Percentiles rank a stretch among this genome's conserved stretches.
These are phyloP conservation scores for Acipenser ruthenus DNA, from an alignment of 2,797 vertebrate species.

Conservation along the genomic window DNA sequence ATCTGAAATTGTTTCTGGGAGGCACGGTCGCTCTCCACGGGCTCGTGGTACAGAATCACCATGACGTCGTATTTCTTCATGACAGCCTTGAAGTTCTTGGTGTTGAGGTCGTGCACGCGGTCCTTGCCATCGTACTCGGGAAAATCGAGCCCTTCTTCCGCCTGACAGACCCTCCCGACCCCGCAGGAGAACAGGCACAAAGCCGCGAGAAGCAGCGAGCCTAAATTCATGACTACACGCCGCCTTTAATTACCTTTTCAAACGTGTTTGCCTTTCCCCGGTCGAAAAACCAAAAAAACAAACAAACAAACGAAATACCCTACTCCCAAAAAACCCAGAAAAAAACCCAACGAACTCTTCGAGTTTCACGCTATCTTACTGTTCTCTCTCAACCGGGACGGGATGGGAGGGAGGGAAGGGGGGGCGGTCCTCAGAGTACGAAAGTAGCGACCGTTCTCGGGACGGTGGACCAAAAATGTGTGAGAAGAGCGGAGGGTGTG, in stretches of 20 bases:
- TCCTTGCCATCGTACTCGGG: conserved; percentile 79
- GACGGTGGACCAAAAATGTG: conserved; percentile 28
- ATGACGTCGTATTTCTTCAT: conserved; percentile 83
- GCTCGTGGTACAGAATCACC: conserved; percentile 79
- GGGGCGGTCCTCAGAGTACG: neutral
- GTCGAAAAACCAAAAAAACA: conserved; percentile 14
- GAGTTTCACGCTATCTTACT: conserved; percentile 8
- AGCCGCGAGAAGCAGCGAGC: conserved; percentile 48
- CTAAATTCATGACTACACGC: conserved; percentile 60
- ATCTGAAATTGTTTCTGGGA: conserved; percentile 74
- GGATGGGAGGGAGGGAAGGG: conserved; percentile 34
- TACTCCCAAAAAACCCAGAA: conserved; percentile 8
- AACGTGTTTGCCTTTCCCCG: conserved; percentile 19
- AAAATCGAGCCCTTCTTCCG: conserved; percentile 69
- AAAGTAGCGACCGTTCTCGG: conserved; percentile 20
- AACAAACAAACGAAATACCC: neutral
- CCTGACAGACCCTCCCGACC: conserved; percentile 36
- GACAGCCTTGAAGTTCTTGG: conserved; percentile 75
- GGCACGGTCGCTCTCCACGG: conserved; percentile 61
- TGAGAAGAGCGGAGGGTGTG: conserved; percentile 23
- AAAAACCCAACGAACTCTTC: conserved; percentile 2
- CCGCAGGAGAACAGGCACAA: conserved; percentile 49
- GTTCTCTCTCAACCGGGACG: conserved; percentile 37
- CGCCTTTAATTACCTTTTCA: conserved; percentile 9
- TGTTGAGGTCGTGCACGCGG: conserved; percentile 66